phyloP scores from a whole-genome alignment of 2,888 invertebrate species.

The Hemistola chrysoprasaria region DNA sequence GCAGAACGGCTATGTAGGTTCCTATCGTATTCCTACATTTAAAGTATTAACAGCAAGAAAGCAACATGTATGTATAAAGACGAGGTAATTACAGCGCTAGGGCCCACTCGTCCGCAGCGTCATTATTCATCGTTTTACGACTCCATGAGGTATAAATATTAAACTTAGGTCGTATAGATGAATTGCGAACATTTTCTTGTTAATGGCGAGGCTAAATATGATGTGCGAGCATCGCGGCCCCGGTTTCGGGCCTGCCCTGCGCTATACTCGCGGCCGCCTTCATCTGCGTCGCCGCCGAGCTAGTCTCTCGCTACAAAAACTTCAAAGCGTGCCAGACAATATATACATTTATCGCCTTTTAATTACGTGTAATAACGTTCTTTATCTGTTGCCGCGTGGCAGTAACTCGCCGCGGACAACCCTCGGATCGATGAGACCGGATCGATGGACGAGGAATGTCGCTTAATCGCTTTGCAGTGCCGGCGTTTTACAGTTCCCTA shows the following conservation, averaged over 20 bases:
- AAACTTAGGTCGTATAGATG: constrained; percentile 79
- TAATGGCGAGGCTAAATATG: constrained; percentile 78
- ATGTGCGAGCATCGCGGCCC: constrained; percentile 65
- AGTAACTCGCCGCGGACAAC: constrained; percentile 40
- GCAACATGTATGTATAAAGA: constrained; percentile 71
- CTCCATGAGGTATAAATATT: constrained; percentile 81
- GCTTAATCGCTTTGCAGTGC: constrained; percentile 73
- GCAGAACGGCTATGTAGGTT: constrained; percentile 54
- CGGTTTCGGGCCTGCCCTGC: constrained; percentile 56
- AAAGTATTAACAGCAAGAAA: constrained; percentile 74
- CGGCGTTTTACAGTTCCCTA: constrained; percentile 80
- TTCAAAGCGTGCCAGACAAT: constrained; percentile 58
- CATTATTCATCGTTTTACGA: constrained; percentile 82
- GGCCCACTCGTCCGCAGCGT: constrained; percentile 77
- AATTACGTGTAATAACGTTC: constrained; percentile 68
- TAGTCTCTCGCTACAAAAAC: constrained; percentile 53
- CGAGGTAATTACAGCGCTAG: constrained; percentile 79
- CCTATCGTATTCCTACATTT: constrained; percentile 66
- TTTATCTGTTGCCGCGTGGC: constrained; percentile 58
- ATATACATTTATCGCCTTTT: constrained; percentile 67
- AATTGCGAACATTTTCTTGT: constrained; percentile 81
- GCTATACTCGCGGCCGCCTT: constrained; percentile 37
- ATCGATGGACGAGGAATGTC: constrained; percentile 67
- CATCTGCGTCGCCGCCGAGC: constrained; percentile 34
- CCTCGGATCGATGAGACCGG: constrained; percentile 35